These are phyloP conservation scores for Agelas oroides DNA, from an alignment of 37 sponge, comb jelly and placozoan genomes.

Conservation along the genomic window DNA sequence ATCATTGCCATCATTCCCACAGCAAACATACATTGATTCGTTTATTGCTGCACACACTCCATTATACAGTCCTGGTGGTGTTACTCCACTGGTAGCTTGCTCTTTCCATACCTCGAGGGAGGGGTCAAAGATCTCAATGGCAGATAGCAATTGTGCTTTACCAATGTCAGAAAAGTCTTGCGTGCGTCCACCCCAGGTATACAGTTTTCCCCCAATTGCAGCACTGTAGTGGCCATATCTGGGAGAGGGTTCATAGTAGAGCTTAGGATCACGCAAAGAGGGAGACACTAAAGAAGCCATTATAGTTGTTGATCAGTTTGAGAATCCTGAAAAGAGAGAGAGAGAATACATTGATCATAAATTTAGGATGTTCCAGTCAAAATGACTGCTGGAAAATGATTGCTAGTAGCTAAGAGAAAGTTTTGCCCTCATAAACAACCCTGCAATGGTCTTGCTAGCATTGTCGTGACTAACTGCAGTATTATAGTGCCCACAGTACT, in stretches of 20 bases:
- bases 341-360: too few species aligned
- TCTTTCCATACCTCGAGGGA: not conserved
- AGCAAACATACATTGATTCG: constrained; percentile 1
- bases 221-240: constrained; percentile 7
- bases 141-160: not conserved
- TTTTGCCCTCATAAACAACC: too few species aligned
- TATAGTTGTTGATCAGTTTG: too few species aligned
- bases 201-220: constrained; percentile 1
- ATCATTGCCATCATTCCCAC: constrained; percentile 13
- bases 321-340: too few species aligned
- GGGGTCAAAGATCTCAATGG: constrained; percentile 9
- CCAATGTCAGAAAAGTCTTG: constrained; percentile 15
- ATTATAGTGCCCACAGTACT: too few species aligned
- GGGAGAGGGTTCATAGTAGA: constrained; percentile 1
- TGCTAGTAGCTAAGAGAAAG: too few species aligned
- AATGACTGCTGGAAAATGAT: too few species aligned
- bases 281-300: too few species aligned
- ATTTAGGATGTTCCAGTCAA: too few species aligned
- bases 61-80: constrained; percentile 17
- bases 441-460: too few species aligned
- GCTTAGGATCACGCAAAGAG: too few species aligned
- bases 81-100: not conserved
- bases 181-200: constrained; percentile 23
- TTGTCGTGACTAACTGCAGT: too few species aligned
- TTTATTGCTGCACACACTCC: not conserved